Evolutionary conservation across 1,140 invertebrate species (phyloP), one percentile per base, ranked within the genome.

Genomic region (Anadara kagoshimensis): DNA sequence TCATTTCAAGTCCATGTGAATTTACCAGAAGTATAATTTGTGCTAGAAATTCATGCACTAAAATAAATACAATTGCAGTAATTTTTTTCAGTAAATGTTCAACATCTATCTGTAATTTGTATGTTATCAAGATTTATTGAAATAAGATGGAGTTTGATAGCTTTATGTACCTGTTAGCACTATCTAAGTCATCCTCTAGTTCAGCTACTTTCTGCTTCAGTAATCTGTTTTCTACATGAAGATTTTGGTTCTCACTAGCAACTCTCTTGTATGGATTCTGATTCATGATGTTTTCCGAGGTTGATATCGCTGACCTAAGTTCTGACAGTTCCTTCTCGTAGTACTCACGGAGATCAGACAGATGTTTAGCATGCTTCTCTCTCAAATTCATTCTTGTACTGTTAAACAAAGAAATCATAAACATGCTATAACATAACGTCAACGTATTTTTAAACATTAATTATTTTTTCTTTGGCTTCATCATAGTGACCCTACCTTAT

Each of bases 311-410:
- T 5, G 66, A 44, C 12, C 78, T 58, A 58, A 85, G 29, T 2
- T 81, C 82, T 20, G 69, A 72, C 5, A 85, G 44, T 68, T 85
- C 84, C n/a, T 79, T 69, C 69, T 85, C 84, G 22, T 85, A 85
- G 62, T 84, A 85, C 18, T 76, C 73, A 20, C 78, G 57, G 3
- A 85, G 73, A 59, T 85, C 84, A 45, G 82, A 64, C 73, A 85
- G 18, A 45, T 83, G 80, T 57, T 80, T 82, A 47, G 80, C 78
- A 73, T 85, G 84, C 56, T 85, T 85, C 58, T 84, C 80, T 41
- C 82, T 62, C 41, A 85, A 66, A 61, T 63, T 81, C 7, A 73
- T 70, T 41, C 76, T 73, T n/a, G 66, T 67, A 57, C 79, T 66
- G n/a, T 4, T 36, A 66, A 56, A 26, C 5, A 24, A 51, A 44